These are phyloP conservation scores for Hucho hucho DNA, from an alignment of 2,113 vertebrate genomes.

Conservation along the genomic window DNA sequence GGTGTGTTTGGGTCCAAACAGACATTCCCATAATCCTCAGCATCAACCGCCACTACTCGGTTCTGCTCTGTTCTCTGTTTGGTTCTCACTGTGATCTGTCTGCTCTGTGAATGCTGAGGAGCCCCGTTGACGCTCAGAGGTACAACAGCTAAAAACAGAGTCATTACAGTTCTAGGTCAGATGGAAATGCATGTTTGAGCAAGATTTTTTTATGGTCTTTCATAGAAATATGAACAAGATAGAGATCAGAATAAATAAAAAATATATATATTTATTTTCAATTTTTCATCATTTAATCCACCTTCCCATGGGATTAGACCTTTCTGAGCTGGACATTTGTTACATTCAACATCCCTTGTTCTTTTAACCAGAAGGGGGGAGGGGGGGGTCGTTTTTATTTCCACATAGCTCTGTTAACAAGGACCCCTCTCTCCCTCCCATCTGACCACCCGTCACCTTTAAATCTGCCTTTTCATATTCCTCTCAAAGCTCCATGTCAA, in stretches of 20 bases:
- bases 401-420: conserved; percentile 65
- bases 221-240: conserved; percentile 15
- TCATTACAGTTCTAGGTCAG: conserved; percentile 50
- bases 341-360: conserved; percentile 80
- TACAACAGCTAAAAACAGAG: conserved; percentile 63
- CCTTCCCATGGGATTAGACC: conserved; percentile 48
- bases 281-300: conserved; percentile 52
- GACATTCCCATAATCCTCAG: conserved; percentile 67
- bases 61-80: conserved; percentile 61
- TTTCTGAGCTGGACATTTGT: conserved; percentile 64
- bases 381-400: conserved; percentile 59
- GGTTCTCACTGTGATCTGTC: too few relatives aligned
- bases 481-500: conserved; percentile 98
- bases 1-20: conserved; percentile 67
- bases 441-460: conserved; percentile 90
- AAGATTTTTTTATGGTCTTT: conserved; percentile 2
- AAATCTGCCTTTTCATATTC: conserved; percentile 99
- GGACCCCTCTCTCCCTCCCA: conserved; percentile 71
- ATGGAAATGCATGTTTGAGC: background rate
- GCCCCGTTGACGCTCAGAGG: conserved; percentile 41
- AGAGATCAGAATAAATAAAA: conserved; percentile 43
- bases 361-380: conserved; percentile 70
- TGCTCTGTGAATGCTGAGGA: too few relatives aligned
- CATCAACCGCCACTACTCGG: conserved; percentile 63
- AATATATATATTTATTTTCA: conserved; percentile 53